Conservation (phyloP, 2,888 invertebrate species). For the Caenorhabditis becei region DNA sequence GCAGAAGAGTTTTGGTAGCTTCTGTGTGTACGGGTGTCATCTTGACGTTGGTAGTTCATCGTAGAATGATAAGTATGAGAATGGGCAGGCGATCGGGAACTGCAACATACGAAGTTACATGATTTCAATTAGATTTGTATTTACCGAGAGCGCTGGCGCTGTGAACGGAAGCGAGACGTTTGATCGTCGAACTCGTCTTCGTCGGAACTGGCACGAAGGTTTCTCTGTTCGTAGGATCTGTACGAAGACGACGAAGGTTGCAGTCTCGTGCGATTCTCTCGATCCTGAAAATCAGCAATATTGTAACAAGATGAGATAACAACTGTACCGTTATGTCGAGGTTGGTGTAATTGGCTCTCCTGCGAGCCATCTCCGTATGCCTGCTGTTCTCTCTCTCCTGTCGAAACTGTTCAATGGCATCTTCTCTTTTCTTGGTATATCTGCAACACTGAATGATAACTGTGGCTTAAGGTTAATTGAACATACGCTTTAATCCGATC, state of each 20-base stretch:
- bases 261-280: slow-evolving; percentile 4
- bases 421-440: not conserved
- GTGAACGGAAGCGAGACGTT: not conserved
- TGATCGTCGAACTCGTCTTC: slow-evolving; percentile 14
- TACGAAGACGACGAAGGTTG: slow-evolving; percentile 1
- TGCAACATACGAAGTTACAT: too few relatives aligned
- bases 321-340: slow-evolving; percentile 3
- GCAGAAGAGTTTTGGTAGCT: slow-evolving; percentile 1
- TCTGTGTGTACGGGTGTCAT: not conserved
- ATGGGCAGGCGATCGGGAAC: slow-evolving; percentile 5
- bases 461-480: too few relatives aligned
- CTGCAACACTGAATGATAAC: not conserved
- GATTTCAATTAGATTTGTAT: too few relatives aligned
- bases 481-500: not conserved
- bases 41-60: slow-evolving; percentile 11
- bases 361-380: not conserved
- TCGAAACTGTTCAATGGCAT: not conserved
- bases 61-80: not conserved
- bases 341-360: not conserved
- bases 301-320: too few relatives aligned
- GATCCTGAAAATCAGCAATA: slow-evolving; percentile 18
- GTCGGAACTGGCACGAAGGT: slow-evolving; percentile 9
- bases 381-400: slow-evolving; percentile 4
- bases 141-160: slow-evolving; percentile 8
- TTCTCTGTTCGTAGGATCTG: not conserved